Evolutionary conservation across 2,797 vertebrate species (phyloP).

Genomic region (Epinephelus malabaricus): DNA sequence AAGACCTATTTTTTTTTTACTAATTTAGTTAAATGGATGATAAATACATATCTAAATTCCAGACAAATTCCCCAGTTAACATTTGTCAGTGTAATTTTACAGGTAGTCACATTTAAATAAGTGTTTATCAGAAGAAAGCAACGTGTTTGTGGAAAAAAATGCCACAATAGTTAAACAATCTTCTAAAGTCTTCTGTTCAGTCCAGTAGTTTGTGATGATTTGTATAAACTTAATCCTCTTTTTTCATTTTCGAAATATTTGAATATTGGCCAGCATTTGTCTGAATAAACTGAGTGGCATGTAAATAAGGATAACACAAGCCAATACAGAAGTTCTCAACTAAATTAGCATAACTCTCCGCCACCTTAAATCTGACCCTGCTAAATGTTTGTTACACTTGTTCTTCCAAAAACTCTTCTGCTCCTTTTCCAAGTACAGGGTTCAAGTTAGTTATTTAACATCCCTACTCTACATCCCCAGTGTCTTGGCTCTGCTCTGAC

Average conservation of each 20-base stretch:
- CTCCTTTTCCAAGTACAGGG: conserved; percentile 16
- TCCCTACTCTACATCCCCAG: conserved; percentile 17
- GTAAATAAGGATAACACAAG: not conserved
- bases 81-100: conserved; percentile 28
- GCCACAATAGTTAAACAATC: conserved; percentile 13
- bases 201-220: not conserved
- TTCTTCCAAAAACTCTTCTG: not conserved
- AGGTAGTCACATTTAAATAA: conserved; percentile 27
- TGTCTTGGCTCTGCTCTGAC: conserved; percentile 15
- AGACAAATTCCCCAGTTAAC: not conserved
- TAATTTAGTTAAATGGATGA: conserved; percentile 4
- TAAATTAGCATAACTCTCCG: not conserved
- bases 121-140: not conserved
- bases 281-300: not conserved
- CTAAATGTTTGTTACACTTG: not conserved
- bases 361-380: conserved; percentile 6
- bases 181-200: not conserved
- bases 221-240: not conserved
- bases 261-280: not conserved
- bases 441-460: conserved; percentile 16
- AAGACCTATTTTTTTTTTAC: not conserved
- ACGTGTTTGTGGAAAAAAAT: conserved; percentile 22
- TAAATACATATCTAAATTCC: conserved; percentile 1
- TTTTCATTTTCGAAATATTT: not conserved
- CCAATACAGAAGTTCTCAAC: not conserved